phyloP scores from a whole-genome alignment of 2,888 invertebrate genomes.

The Cybosia mesomella region DNA sequence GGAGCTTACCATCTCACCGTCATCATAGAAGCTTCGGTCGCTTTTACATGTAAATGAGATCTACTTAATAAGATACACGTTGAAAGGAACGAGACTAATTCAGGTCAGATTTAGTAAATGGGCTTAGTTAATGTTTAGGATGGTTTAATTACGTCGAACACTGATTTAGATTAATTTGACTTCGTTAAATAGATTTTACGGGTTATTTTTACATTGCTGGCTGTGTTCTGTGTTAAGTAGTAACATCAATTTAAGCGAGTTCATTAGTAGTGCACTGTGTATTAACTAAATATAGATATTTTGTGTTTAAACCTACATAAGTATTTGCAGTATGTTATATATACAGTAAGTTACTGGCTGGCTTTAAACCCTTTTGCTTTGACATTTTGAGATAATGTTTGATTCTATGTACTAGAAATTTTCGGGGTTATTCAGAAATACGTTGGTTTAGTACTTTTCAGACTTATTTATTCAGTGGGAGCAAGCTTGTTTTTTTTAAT shows the following conservation, averaged over 20 bases:
- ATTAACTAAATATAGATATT: too few relatives aligned
- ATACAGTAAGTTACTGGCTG: too few relatives aligned
- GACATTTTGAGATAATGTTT: too few relatives aligned
- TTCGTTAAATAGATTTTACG: slow-evolving; percentile 39
- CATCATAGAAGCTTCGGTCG: not conserved
- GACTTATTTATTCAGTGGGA: too few relatives aligned
- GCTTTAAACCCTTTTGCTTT: too few relatives aligned
- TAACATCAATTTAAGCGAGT: not conserved
- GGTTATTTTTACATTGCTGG: slow-evolving; percentile 26
- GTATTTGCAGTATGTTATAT: too few relatives aligned
- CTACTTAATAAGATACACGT: not conserved
- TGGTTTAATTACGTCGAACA: slow-evolving; percentile 37
- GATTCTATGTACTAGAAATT: too few relatives aligned
- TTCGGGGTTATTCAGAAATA: too few relatives aligned
- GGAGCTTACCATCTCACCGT: not conserved
- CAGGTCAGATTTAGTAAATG: slow-evolving; percentile 2
- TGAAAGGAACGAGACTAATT: slow-evolving; percentile 17
- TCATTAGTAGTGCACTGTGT: not conserved
- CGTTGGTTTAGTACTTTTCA: too few relatives aligned
- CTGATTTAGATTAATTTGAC: slow-evolving; percentile 41
- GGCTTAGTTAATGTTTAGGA: slow-evolving; percentile 22
- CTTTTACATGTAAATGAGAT: slow-evolving; percentile 8
- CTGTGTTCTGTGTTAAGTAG: slow-evolving; percentile 27
- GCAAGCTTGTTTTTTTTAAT: too few relatives aligned
- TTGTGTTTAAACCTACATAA: too few relatives aligned